Base-by-base conservation (phyloP, 2,888 invertebrate genomes). In the Maniola hyperantus region DNA sequence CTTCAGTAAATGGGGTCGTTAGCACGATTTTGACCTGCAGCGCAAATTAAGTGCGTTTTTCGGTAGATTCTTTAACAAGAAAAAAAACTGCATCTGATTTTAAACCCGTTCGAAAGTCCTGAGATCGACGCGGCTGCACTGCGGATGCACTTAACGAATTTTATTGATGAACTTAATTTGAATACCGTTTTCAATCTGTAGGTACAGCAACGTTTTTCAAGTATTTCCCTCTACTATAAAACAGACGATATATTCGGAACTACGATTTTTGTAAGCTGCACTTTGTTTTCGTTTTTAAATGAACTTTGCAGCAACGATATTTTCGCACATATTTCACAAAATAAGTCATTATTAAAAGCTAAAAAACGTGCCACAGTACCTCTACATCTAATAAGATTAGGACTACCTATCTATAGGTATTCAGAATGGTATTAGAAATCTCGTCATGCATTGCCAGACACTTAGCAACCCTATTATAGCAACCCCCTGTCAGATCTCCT, bases 101-200 rank as follows among this genome's bases (percentile, higher is more conserved):
- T 46, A 59, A 59, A 59, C 34, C 10, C 48, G 46, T 59, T 33
- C 46, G 48, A 46, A 46, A 34, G 33, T 46, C 15, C 59, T 59
- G 59, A 59, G 57, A 42, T 13, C 39, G 57, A 39, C 20, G 13
- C 13, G 6, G 0, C 57, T 42, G 57, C 57, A 57, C 39, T 57
- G 57, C 57, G 42, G 42, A 20, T 57, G 42, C 36, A 57, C 57
- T 57, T 42, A 42, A 42, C 57, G 57, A 39, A 42, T 57, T 57
- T 57, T 57, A 57, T 57, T 57, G 57, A 57, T 57, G 57, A 57
- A 57, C 57, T 57, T 57, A 57, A 57, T 57, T 57, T 57, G 39
- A 57, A 57, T 57, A 42, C 57, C 20, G 57, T 10, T 57, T 55
- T 57, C 39, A 18, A 57, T 39, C 42, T 39, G 39, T 26, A 39